phyloP scores from a whole-genome alignment of 2,888 invertebrate species.

The Diarsia rubi region DNA sequence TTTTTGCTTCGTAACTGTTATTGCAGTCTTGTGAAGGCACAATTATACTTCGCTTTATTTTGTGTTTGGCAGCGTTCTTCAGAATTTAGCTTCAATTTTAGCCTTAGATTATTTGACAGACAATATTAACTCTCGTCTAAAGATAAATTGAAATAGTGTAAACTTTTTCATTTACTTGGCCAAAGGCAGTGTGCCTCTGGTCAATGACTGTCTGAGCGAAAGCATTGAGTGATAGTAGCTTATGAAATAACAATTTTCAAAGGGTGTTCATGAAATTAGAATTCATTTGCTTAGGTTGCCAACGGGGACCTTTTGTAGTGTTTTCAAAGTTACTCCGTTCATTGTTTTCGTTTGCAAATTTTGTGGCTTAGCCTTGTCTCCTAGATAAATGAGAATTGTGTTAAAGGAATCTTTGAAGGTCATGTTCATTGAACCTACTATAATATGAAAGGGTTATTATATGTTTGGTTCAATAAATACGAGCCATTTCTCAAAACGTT shows the following conservation, averaged over 20 bases:
- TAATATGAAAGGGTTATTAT: slow-evolving; percentile 16
- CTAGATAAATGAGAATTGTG: slow-evolving; percentile 36
- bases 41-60: slow-evolving; percentile 16
- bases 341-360: slow-evolving; percentile 52
- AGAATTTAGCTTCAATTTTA: slow-evolving; percentile 24
- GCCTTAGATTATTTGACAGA: slow-evolving; percentile 35
- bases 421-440: slow-evolving; percentile 5
- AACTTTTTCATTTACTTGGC: slow-evolving; percentile 41
- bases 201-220: slow-evolving; percentile 62
- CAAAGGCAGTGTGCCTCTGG: slow-evolving; percentile 43
- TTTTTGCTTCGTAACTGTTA: slow-evolving; percentile 40
- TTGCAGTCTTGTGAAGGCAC: slow-evolving; percentile 10
- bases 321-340: slow-evolving; percentile 6
- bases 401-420: slow-evolving; percentile 26
- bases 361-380: slow-evolving; percentile 42
- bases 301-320: slow-evolving; percentile 27
- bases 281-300: slow-evolving; percentile 44
- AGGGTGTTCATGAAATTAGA: slow-evolving; percentile 31
- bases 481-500: slow-evolving; percentile 8
- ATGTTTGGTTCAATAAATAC: slow-evolving; percentile 9
- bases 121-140: slow-evolving; percentile 36
- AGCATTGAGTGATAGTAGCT: slow-evolving; percentile 36
- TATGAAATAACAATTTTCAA: slow-evolving; percentile 39
- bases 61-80: slow-evolving; percentile 11
- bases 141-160: slow-evolving; percentile 32